Base-by-base conservation (phyloP, 2,113 vertebrate species). In the Tiliqua scincoides region DNA sequence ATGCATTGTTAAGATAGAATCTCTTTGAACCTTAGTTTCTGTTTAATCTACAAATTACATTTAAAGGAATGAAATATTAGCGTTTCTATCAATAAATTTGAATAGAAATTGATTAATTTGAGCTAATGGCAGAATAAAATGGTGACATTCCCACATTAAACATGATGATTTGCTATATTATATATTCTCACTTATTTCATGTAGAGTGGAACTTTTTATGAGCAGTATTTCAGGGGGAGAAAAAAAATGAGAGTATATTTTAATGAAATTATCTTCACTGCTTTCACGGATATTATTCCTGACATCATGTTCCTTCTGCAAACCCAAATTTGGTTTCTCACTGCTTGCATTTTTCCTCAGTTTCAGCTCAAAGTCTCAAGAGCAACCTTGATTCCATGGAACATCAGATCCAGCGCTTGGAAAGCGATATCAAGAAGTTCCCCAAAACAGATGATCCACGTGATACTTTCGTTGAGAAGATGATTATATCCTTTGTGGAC, bases 381-480 rank as follows among this genome's bases (percentile, higher is more conserved):
- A 94, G 96, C 95, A 99, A 97, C 89, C 96, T 99, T 79, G 95
- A 96, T 73, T 96, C 96, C 0, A 99, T 99, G 98, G 97, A 98
- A 67, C 94, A 96, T 9, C 98, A 99, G 27, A 98, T 99, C 65
- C 91, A 97, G 94, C 94, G 96, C 57, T 96, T 99, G 21, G 98
- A 99, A 95, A 97, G 94, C 12, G 98, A 99, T 94, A 98, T 99
- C 20, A 83, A 97, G 93, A 98, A 97, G 71, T 99, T 99, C 91
- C 97, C 98, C 0, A 96, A 98, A 93, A 96, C 92, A 6, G 96
- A 98, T 20, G 97, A 98, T 85, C 90, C 90, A 2, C 96, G 96
- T n/a, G 99, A 99, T 95, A 99, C 98, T 96, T 99, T 99, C 96
- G 98, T 99, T 43, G 97, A 98, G 93, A 99, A 99, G 93, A 98